Percentiles rank a stretch among this genome's conserved stretches.
These are phyloP conservation scores for Leucopsar rothschildi DNA, from an alignment of 2,113 vertebrate species.

Conservation along the genomic window DNA sequence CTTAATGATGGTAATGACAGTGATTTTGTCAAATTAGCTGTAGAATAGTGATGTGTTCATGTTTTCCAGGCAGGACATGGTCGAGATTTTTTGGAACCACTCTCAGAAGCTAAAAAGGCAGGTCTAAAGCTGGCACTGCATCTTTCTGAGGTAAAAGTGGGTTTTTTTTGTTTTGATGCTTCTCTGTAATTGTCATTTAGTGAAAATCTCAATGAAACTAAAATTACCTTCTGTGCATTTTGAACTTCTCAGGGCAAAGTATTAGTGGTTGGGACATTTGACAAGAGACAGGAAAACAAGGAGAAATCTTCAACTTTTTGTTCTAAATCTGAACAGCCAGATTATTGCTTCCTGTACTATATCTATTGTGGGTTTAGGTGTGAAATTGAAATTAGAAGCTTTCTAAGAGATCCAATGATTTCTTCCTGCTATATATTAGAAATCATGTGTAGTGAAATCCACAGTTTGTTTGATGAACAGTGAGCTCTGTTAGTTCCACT, in stretches of 20 bases:
- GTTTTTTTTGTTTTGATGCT: neutral
- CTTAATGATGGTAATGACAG: neutral
- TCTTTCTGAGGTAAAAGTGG: constrained; percentile 87
- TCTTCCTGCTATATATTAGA: neutral
- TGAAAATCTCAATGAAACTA: neutral
- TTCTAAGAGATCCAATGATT: neutral
- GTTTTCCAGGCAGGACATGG: constrained; percentile 83
- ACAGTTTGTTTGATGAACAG: neutral
- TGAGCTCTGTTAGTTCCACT: neutral
- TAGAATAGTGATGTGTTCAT: neutral
- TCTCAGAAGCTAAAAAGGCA: constrained; percentile 84
- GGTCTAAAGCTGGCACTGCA: constrained; percentile 92
- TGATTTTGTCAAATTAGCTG: neutral
- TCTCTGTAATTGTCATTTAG: neutral
- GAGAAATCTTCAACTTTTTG: neutral
- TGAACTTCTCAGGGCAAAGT: neutral
- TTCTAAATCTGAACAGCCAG: neutral
- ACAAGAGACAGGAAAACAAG: neutral
- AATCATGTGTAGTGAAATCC: neutral
- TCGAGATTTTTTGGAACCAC: constrained; percentile 84
- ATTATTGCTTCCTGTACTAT: neutral
- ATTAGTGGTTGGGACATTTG: neutral
- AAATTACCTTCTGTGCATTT: neutral
- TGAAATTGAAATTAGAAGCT: neutral
- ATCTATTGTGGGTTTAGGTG: neutral